Evolutionary conservation across 2,888 invertebrate species (phyloP).

Genomic region (Campopleginae sp.): DNA sequence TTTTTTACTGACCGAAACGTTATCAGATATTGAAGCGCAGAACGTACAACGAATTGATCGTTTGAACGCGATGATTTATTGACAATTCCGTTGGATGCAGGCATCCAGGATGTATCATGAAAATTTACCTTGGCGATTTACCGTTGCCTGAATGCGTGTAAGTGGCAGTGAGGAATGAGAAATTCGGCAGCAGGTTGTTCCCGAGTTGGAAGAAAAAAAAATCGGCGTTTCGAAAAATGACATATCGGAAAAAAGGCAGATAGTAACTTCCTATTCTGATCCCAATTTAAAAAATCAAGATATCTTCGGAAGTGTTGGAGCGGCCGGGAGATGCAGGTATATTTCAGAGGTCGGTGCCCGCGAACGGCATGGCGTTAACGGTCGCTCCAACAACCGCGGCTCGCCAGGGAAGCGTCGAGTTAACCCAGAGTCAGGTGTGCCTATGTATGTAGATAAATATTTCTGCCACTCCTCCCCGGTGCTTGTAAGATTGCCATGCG

Average conservation of each 20-base stretch:
- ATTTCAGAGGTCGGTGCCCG: slow-evolving; percentile 26
- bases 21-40: not conserved
- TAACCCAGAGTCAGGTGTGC: slow-evolving; percentile 28
- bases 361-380: slow-evolving; percentile 44
- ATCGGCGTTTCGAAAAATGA: not conserved
- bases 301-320: slow-evolving; percentile 4
- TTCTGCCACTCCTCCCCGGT: slow-evolving; percentile 18
- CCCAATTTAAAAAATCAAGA: not conserved
- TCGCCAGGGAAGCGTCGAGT: not conserved
- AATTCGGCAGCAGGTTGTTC: not conserved
- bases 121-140: slow-evolving; percentile 51
- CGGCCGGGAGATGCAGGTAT: not conserved
- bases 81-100: slow-evolving; percentile 45
- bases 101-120: slow-evolving; percentile 65
- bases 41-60: not conserved
- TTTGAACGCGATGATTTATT: slow-evolving; percentile 1
- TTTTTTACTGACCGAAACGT: not conserved
- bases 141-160: slow-evolving; percentile 29
- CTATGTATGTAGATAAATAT: not conserved
- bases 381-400: slow-evolving; percentile 48
- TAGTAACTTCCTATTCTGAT: not conserved
- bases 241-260: not conserved
- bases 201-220: not conserved
- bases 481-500: slow-evolving; percentile 44
- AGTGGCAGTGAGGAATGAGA: slow-evolving; percentile 8